A percentile compares a stretch with the other conserved stretches of the same genome.
Conservation (phyloP, 2,113 vertebrate species). For the Neodon shergylaensis region DNA sequence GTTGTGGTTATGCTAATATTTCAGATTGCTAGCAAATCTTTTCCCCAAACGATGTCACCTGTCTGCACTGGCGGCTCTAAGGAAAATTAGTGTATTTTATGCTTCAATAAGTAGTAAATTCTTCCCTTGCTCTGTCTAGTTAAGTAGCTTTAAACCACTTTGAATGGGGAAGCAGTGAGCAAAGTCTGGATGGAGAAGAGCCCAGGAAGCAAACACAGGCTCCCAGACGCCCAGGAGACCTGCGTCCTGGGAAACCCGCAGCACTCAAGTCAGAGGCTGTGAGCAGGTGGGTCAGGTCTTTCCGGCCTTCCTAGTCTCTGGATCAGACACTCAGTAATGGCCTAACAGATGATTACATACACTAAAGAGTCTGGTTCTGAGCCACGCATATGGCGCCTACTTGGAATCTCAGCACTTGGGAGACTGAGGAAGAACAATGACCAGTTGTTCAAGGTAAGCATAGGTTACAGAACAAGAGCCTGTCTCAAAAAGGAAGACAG, state of each 20-base stretch:
- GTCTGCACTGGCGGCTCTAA: neutral
- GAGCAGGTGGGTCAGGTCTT: too few species aligned
- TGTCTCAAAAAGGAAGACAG: neutral
- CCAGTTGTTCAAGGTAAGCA: neutral
- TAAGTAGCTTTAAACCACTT: neutral
- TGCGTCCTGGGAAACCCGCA: neutral
- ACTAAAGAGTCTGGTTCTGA: neutral
- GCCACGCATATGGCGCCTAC: neutral
- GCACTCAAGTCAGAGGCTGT: accelerated
- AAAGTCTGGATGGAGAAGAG: neutral
- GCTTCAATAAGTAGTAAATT: neutral
- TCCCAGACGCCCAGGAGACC: neutral
- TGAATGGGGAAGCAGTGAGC: neutral
- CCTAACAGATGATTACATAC: neutral
- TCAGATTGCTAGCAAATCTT: neutral
- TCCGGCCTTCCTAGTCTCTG: neutral
- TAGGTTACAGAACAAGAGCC: neutral
- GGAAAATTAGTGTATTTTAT: neutral
- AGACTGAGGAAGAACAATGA: neutral
- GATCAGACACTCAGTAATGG: neutral
- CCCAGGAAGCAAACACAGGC: neutral
- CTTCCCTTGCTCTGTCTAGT: neutral
- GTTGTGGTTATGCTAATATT: neutral
- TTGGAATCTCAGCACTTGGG: neutral
- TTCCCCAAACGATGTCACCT: neutral